Evolutionary conservation across 2,113 vertebrate species (phyloP), one percentile per base, ranked within the genome.

Genomic region (Tyrannus savana): DNA sequence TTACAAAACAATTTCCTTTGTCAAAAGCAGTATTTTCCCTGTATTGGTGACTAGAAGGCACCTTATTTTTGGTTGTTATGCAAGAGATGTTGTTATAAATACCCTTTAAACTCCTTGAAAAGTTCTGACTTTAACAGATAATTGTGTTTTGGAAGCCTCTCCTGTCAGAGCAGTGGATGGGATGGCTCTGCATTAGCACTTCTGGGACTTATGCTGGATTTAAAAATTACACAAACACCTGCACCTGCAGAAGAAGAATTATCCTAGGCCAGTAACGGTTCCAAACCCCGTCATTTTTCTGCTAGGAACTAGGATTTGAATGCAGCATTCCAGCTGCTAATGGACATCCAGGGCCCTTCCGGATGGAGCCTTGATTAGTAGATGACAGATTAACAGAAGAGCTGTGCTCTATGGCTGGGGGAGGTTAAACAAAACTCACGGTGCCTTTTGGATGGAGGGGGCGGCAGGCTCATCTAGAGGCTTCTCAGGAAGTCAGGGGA

Each of bases 401-500:
- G 79, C 95, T 96, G 90, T 91, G 95, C 94, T 97, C 96, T 96
- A 94, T 97, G 95, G 96, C 90, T 96, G 87, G 82, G 82, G 92
- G 97, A 98, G 96, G 88, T 98, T 96, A 97, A 98, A 95, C 81
- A 91, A 88, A 91, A 93, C 90, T 95, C 69, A 30, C 7, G 56
- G 96, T 96, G 93, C 96, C 89, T 72, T 53, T 96, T 90, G 96
- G 93, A 89, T 81, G 89, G 89, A 92, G 94, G 60, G 62, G 60
- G 92, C 97, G 96, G 92, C 62, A 42, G 89, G 93, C 96, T 95
- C 88, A 89, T 91, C 95, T 71, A 77, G 95, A 96, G 95, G 94
- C 95, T 95, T 96, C 69, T 33, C 96, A 97, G 95, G 87, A 97
- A 98, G 97, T 97, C 98, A 94, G 23, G 22, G 95, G 90, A 93